phyloP scores from a whole-genome alignment of 2,888 invertebrate species.

The Andrena bicolor region DNA sequence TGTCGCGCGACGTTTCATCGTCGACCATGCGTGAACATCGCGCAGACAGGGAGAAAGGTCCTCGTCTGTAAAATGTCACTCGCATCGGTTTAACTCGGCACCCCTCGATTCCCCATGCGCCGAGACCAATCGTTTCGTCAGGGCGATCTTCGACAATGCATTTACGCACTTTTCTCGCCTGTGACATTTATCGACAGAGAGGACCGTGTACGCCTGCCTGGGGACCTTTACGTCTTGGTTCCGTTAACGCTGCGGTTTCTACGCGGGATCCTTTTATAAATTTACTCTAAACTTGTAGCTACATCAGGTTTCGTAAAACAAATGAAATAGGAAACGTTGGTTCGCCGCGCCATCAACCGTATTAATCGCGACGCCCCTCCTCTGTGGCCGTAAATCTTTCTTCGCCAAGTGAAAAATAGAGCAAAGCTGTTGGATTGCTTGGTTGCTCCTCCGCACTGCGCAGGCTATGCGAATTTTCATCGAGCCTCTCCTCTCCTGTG shows the following conservation, averaged over 20 bases:
- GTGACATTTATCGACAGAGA: constrained; percentile 58
- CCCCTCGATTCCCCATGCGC: constrained; percentile 50
- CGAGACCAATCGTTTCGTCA: constrained; percentile 71
- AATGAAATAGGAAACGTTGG: constrained; percentile 9
- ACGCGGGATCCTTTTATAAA: not conserved
- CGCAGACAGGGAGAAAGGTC: constrained; percentile 15
- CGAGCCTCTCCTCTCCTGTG: constrained; percentile 62
- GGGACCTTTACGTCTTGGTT: constrained; percentile 15
- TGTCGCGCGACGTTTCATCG: constrained; percentile 40
- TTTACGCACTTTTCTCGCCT: constrained; percentile 58
- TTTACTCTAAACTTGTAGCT: not conserved
- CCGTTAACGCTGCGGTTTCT: not conserved
- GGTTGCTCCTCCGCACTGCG: constrained; percentile 1
- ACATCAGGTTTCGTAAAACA: not conserved
- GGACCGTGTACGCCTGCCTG: constrained; percentile 1
- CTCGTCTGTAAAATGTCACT: constrained; percentile 57
- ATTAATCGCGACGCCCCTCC: constrained; percentile 31
- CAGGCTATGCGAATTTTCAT: constrained; percentile 72
- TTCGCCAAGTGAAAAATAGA: constrained; percentile 46
- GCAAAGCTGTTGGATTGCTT: constrained; percentile 40
- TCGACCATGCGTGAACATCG: constrained; percentile 38
- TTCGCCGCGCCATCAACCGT: constrained; percentile 11
- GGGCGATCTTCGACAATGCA: constrained; percentile 64
- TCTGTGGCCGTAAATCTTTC: constrained; percentile 49
- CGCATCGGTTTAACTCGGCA: constrained; percentile 28